Conservation (phyloP, 2,113 vertebrate genomes). For the Neogobius melanostomus region DNA sequence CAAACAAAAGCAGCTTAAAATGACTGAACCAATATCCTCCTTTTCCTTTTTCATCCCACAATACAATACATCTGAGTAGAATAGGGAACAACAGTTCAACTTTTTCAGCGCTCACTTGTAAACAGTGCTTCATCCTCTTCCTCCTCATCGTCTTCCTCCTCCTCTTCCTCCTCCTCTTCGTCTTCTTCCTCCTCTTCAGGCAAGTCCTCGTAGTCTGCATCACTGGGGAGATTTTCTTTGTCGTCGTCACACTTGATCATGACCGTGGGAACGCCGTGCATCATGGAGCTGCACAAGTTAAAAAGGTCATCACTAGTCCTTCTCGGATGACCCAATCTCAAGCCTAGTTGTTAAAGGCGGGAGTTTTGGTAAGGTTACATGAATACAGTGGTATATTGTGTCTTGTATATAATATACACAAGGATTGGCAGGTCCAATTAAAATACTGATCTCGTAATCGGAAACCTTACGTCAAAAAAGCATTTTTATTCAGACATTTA, state of each 20-base stretch:
- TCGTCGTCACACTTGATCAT: slow-evolving; percentile 92
- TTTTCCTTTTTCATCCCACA: no score
- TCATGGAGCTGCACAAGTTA: slow-evolving; percentile 81
- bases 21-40: no score
- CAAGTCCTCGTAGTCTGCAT: slow-evolving; percentile 83
- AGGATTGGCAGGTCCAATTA: no score
- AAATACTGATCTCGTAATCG: no score
- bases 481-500: no score
- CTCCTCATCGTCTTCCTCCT: slow-evolving; percentile 63
- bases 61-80: no score
- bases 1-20: background rate
- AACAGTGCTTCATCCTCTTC: slow-evolving; percentile 82
- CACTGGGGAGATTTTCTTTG: slow-evolving; percentile 95
- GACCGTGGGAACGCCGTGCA: slow-evolving; percentile 88
- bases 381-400: background rate
- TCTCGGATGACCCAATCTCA: no score
- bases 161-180: slow-evolving; percentile 75
- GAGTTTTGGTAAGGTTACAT: background rate
- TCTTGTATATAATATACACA: no score
- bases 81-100: no score
- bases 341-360: background rate
- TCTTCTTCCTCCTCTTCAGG: slow-evolving; percentile 84
- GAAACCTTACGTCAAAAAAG: no score
- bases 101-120: slow-evolving; percentile 79
- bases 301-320: slow-evolving; percentile 1